phyloP scores from a whole-genome alignment of 2,113 vertebrate species.

The Leptosomus discolor region DNA sequence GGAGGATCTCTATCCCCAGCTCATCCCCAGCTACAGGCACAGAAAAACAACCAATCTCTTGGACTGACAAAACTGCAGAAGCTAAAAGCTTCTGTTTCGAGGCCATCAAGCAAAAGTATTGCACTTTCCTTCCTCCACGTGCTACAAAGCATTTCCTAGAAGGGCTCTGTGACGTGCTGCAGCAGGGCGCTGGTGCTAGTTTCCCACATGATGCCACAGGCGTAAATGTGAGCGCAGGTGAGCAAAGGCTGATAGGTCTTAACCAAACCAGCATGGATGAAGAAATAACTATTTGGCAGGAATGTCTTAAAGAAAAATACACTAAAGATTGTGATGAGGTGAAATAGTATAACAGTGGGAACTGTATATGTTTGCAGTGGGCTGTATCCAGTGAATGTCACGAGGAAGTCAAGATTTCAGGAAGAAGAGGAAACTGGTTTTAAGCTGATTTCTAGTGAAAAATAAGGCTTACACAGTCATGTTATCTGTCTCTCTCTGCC shows the following conservation, averaged over 20 bases:
- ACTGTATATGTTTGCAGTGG: neutral
- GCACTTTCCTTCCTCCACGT: neutral
- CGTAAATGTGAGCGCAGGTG: neutral
- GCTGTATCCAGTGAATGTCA: neutral
- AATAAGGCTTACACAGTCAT: neutral
- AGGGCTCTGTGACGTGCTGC: rapidly evolving
- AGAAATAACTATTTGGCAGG: neutral
- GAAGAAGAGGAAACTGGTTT: neutral
- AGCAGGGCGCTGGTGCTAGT: neutral
- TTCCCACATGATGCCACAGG: neutral
- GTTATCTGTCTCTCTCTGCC: neutral
- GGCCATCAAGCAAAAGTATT: neutral
- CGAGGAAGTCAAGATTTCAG: neutral
- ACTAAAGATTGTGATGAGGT: neutral
- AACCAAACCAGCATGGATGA: neutral
- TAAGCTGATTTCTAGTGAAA: neutral
- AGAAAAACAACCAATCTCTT: neutral
- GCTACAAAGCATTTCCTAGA: neutral
- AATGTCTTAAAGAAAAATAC: neutral
- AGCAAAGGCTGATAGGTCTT: neutral
- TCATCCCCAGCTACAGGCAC: neutral
- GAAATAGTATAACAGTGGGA: neutral
- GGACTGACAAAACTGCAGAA: neutral
- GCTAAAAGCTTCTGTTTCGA: neutral
- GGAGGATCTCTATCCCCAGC: neutral